A percentile compares a stretch with the other conserved stretches of the same genome.
Conservation (phyloP, 2,888 invertebrate species). For the Agrochola lota region DNA sequence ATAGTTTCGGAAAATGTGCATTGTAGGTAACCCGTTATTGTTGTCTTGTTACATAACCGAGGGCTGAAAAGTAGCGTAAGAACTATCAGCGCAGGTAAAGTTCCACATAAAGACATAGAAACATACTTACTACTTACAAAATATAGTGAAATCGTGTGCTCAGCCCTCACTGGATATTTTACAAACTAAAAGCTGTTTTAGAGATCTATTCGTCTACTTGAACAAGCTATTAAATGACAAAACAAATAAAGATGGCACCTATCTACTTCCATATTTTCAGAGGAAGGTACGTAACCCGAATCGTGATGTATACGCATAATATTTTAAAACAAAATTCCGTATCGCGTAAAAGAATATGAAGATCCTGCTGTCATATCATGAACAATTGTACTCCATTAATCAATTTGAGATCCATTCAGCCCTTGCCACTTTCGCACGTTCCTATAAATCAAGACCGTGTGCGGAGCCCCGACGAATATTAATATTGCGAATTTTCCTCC, state of each 20-base stretch:
- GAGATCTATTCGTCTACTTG: slow-evolving; percentile 26
- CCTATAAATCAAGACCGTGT: slow-evolving; percentile 56
- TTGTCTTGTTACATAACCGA: slow-evolving; percentile 47
- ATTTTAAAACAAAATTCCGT: slow-evolving; percentile 44
- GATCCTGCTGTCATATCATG: slow-evolving; percentile 47
- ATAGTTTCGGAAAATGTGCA: slow-evolving; percentile 65
- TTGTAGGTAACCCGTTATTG: slow-evolving; percentile 58
- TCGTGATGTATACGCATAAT: slow-evolving; percentile 39
- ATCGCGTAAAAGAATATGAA: slow-evolving; percentile 40
- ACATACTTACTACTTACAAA: slow-evolving; percentile 20
- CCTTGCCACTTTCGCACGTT: slow-evolving; percentile 26
- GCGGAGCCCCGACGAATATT: slow-evolving; percentile 45
- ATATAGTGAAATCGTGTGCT: slow-evolving; percentile 39
- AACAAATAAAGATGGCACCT: slow-evolving; percentile 21
- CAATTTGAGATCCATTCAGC: slow-evolving; percentile 53
- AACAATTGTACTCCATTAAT: slow-evolving; percentile 62
- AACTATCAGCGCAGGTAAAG: slow-evolving; percentile 1
- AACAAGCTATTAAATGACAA: slow-evolving; percentile 30
- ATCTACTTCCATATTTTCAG: slow-evolving; percentile 1
- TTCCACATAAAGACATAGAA: neutral
- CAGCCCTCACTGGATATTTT: slow-evolving; percentile 34
- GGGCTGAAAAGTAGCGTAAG: slow-evolving; percentile 34
- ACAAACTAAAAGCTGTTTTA: slow-evolving; percentile 45
- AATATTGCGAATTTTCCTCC: slow-evolving; percentile 50
- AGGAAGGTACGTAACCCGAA: slow-evolving; percentile 33